phyloP scores from a whole-genome alignment of 2,888 invertebrate genomes.

The Drosophila prolongata region DNA sequence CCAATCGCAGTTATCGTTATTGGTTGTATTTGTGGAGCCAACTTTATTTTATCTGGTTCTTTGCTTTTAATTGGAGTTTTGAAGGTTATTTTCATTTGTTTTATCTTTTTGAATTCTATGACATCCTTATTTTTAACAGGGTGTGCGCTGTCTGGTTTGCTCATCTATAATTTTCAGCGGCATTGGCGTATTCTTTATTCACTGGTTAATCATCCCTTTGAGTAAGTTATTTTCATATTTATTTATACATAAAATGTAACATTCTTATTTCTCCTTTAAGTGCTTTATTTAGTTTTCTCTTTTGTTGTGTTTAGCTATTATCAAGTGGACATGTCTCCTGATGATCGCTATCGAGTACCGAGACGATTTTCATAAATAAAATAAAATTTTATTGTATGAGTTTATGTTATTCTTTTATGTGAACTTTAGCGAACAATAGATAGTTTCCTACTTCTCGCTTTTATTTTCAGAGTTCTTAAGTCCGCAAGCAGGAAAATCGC shows the following conservation, averaged over 20 bases:
- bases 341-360: conserved; percentile 24
- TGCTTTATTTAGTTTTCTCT: conserved; percentile 14
- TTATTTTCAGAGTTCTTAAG: conserved; percentile 10
- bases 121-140: neutral
- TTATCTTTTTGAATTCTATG: neutral
- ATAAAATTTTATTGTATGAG: neutral
- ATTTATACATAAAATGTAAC: too few species aligned
- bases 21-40: conserved; percentile 6
- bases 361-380: neutral
- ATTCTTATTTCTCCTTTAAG: neutral
- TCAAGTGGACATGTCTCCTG: conserved; percentile 23
- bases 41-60: conserved; percentile 3
- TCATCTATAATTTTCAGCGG: conserved; percentile 7
- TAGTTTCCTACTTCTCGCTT: neutral
- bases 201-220: conserved; percentile 26
- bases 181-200: conserved; percentile 14
- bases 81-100: neutral
- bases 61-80: conserved; percentile 13
- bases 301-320: conserved; percentile 20
- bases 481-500: neutral
- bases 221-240: conserved; percentile 2
- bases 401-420: too few species aligned
- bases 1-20: neutral
- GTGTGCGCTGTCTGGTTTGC: conserved; percentile 1
- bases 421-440: neutral